Conservation (phyloP, 2,113 vertebrate species). For the Sminthopsis crassicaudata region DNA sequence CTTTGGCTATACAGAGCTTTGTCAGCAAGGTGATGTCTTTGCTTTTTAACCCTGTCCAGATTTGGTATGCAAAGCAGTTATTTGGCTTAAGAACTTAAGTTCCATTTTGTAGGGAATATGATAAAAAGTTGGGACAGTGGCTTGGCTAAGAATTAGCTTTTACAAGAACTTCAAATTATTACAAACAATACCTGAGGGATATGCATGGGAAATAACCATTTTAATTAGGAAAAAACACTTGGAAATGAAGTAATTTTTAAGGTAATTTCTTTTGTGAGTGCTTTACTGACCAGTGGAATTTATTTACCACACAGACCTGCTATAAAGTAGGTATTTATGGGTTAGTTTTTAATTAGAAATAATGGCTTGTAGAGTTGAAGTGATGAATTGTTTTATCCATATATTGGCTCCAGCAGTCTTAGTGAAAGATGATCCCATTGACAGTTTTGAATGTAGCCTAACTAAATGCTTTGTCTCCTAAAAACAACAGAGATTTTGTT, state of each 20-base stretch:
- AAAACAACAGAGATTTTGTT: conserved; percentile 61
- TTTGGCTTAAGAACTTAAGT: not conserved
- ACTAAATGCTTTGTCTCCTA: conserved; percentile 83
- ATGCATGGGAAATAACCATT: conserved; percentile 78
- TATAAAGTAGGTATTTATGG: conserved; percentile 90
- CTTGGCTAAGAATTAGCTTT: conserved; percentile 59
- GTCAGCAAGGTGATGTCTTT: not conserved
- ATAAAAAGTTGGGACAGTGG: conserved; percentile 35
- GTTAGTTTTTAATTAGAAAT: conserved; percentile 95
- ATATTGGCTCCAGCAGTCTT: conserved; percentile 80
- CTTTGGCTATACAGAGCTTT: too few species aligned
- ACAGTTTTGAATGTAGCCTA: conserved; percentile 80
- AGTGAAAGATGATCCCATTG: conserved; percentile 82
- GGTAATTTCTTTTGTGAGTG: conserved; percentile 80
- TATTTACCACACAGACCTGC: conserved; percentile 89
- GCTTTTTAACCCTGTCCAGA: not conserved
- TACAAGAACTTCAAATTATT: conserved; percentile 75
- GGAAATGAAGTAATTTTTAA: conserved; percentile 83
- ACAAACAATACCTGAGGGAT: conserved; percentile 69
- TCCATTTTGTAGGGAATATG: conserved; percentile 15
- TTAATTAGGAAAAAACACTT: conserved; percentile 84
- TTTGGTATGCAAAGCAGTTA: not conserved
- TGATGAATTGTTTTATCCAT: conserved; percentile 90
- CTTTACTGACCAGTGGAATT: conserved; percentile 85
- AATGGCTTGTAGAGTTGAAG: conserved; percentile 89